Percentiles rank a stretch among this genome's conserved stretches.
phyloP scores from a whole-genome alignment of 2,113 vertebrate genomes.

The Bombycilla garrulus region DNA sequence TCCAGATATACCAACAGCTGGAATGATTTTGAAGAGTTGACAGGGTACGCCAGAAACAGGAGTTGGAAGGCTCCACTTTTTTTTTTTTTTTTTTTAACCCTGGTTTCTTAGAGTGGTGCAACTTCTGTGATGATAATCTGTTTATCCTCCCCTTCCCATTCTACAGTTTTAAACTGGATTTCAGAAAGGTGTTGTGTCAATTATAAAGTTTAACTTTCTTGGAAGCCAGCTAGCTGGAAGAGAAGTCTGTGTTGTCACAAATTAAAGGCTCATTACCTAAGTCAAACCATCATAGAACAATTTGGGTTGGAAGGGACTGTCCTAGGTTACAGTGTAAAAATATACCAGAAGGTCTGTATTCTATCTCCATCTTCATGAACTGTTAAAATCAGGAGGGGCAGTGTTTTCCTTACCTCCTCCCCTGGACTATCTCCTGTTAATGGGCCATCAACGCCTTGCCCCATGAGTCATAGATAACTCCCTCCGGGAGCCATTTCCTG shows the following conservation, averaged over 20 bases:
- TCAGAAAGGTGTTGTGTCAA: background rate
- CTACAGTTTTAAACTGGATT: background rate
- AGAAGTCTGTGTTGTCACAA: background rate
- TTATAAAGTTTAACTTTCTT: background rate
- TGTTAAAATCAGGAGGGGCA: too few relatives aligned
- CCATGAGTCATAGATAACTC: too few relatives aligned
- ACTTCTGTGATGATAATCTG: background rate
- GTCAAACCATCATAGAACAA: background rate
- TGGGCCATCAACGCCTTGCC: too few relatives aligned
- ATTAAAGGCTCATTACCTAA: background rate
- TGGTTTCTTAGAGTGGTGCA: background rate
- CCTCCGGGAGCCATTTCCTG: too few relatives aligned
- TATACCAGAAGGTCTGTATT: too few relatives aligned
- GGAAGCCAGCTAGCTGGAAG: background rate
- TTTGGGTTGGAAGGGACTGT: background rate
- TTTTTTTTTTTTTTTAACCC: background rate
- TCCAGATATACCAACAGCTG: background rate
- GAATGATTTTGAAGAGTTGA: background rate
- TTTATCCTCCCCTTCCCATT: background rate
- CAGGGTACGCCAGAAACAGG: background rate
- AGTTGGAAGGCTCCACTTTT: background rate
- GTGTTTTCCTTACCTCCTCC: too few relatives aligned
- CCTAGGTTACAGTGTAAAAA: too few relatives aligned
- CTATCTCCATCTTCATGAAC: too few relatives aligned
- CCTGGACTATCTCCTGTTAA: too few relatives aligned